Percentiles rank a stretch among this genome's conserved stretches.
These are phyloP conservation scores for Gyrodactylus bullatarudis DNA, from an alignment of 1,140 invertebrate genomes.

Conservation along the genomic window DNA sequence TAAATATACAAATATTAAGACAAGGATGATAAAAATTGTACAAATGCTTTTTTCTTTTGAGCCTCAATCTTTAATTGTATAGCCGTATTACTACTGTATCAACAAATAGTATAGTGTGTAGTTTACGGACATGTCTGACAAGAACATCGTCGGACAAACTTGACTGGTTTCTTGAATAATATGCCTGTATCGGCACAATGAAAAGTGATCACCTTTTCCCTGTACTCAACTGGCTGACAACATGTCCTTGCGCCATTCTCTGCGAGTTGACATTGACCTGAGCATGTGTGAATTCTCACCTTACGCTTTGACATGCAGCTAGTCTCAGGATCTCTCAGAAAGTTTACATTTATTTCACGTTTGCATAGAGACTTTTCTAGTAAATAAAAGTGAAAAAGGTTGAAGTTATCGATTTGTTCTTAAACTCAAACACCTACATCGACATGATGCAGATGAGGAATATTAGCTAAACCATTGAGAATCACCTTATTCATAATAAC, in stretches of 20 bases:
- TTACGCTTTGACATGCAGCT: background rate
- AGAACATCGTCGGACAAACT: background rate
- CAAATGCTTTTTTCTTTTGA: too few species aligned
- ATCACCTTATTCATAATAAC: too few species aligned
- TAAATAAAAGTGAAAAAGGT: too few species aligned
- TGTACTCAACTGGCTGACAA: background rate
- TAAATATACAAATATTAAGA: too few species aligned
- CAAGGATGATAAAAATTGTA: too few species aligned
- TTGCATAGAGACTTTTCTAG: background rate
- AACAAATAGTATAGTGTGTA: too few species aligned
- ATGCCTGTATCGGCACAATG: background rate
- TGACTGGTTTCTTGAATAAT: background rate
- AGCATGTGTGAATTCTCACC: background rate
- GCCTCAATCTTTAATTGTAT: too few species aligned
- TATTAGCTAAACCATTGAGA: too few species aligned
- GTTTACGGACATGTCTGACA: background rate
- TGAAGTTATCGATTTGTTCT: too few species aligned
- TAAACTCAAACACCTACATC: too few species aligned
- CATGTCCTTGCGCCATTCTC: background rate
- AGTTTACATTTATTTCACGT: background rate
- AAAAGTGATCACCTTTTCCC: background rate
- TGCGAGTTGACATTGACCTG: background rate
- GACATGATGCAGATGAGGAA: too few species aligned
- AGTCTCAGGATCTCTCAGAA: background rate
- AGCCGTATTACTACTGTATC: too few species aligned